A percentile compares a stretch with the other conserved stretches of the same genome.
Conservation (phyloP, 2,797 vertebrate genomes). For the Pseudotriccus pelzelni region DNA sequence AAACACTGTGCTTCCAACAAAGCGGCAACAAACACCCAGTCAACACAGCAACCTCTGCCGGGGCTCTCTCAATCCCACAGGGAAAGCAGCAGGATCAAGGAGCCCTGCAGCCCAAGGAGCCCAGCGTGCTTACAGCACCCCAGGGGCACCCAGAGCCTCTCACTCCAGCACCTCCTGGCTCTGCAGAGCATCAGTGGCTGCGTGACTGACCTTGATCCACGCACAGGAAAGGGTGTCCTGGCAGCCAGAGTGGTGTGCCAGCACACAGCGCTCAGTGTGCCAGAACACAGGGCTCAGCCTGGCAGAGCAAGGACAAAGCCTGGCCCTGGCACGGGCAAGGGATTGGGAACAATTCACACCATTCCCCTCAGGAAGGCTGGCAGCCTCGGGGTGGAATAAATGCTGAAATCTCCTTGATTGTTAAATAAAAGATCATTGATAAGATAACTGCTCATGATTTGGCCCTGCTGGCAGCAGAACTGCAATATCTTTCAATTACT, state of each 20-base stretch:
- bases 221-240: neutral
- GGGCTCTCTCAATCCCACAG: accelerated
- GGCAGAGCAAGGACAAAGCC: neutral
- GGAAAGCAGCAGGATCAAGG: neutral
- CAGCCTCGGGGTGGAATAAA: slow-evolving; percentile 49
- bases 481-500: slow-evolving; percentile 48
- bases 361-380: slow-evolving; percentile 10
- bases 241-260: accelerated
- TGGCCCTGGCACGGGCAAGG: neutral
- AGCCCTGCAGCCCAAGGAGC: neutral
- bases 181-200: accelerated
- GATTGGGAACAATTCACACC: neutral
- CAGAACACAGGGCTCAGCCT: neutral
- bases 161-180: accelerated
- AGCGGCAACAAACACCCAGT: neutral
- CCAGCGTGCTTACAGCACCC: accelerated
- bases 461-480: neutral
- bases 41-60: neutral
- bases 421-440: slow-evolving; percentile 64
- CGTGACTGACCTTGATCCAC: accelerated
- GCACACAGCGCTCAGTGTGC: neutral
- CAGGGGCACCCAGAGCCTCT: neutral
- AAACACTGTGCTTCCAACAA: neutral
- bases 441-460: slow-evolving; percentile 32
- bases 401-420: slow-evolving; percentile 55